Percentiles rank a stretch among this genome's conserved stretches.
Conservation (phyloP, 2,888 invertebrate species). For the Formica aserva region DNA sequence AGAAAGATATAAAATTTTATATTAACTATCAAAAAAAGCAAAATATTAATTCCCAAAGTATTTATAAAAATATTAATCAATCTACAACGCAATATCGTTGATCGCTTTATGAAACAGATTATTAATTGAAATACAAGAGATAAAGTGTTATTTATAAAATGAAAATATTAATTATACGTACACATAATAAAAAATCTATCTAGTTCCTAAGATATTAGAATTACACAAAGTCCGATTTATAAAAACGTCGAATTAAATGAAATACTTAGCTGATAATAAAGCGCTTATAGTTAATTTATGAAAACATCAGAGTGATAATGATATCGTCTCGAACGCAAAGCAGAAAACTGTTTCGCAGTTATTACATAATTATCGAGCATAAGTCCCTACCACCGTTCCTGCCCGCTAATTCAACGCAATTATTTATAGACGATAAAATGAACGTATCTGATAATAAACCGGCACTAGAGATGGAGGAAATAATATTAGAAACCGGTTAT, state of each 20-base stretch:
- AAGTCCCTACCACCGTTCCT: background rate
- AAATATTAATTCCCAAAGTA: background rate
- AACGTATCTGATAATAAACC: slow-evolving; percentile 37
- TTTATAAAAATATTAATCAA: background rate
- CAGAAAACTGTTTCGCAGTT: slow-evolving; percentile 35
- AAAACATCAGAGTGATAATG: slow-evolving; percentile 34
- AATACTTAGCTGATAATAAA: slow-evolving; percentile 12
- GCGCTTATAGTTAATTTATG: slow-evolving; percentile 5
- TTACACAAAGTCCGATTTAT: background rate
- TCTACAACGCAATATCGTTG: background rate
- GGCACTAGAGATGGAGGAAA: background rate
- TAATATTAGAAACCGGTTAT: slow-evolving; percentile 35
- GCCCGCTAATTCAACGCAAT: background rate
- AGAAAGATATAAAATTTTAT: background rate
- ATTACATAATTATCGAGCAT: slow-evolving; percentile 33
- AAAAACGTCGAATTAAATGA: slow-evolving; percentile 21
- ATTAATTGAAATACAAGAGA: background rate
- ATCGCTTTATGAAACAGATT: background rate
- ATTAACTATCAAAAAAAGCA: background rate
- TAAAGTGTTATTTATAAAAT: background rate
- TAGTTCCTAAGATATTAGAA: background rate
- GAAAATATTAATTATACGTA: background rate
- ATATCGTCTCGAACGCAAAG: slow-evolving; percentile 31
- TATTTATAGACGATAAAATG: slow-evolving; percentile 38
- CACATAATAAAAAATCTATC: background rate